Evolutionary conservation across 2,797 vertebrate species (phyloP).

Genomic region (Danionella dracula): DNA sequence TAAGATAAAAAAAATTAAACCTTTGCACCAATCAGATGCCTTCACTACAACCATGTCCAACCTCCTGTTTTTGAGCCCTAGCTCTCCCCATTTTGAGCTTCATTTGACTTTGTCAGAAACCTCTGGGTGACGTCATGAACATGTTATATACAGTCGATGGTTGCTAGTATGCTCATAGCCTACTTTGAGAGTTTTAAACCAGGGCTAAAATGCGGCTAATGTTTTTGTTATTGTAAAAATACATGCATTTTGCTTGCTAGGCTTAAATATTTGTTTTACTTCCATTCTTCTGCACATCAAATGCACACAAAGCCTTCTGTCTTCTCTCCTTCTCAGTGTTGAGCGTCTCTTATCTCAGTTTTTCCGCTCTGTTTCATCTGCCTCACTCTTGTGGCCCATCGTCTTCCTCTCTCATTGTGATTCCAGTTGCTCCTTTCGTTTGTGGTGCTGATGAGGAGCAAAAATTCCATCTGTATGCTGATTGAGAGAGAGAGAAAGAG

Average conservation of each 20-base stretch:
- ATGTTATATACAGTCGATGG: no score
- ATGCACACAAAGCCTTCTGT: neutral
- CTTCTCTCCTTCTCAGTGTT: neutral
- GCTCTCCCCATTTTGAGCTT: no score
- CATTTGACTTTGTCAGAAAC: no score
- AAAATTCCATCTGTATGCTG: slow-evolving; percentile 32
- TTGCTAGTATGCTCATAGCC: no score
- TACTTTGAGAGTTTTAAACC: no score
- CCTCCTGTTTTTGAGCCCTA: no score
- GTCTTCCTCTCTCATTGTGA: slow-evolving; percentile 24
- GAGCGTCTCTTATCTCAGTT: slow-evolving; percentile 6
- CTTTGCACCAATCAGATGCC: no score
- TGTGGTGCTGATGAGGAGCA: slow-evolving; percentile 15
- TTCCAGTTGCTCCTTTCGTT: slow-evolving; percentile 38
- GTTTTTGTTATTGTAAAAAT: no score
- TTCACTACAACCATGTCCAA: no score
- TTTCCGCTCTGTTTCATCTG: neutral
- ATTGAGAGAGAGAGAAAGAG: neutral
- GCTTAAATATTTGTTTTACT: neutral
- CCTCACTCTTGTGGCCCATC: neutral
- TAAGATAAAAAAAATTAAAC: no score
- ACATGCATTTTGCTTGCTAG: neutral
- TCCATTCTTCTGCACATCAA: neutral
- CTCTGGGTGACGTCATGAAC: no score
- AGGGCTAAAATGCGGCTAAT: no score